Conservation (phyloP, 1,140 invertebrate genomes). For the Musca domestica region DNA sequence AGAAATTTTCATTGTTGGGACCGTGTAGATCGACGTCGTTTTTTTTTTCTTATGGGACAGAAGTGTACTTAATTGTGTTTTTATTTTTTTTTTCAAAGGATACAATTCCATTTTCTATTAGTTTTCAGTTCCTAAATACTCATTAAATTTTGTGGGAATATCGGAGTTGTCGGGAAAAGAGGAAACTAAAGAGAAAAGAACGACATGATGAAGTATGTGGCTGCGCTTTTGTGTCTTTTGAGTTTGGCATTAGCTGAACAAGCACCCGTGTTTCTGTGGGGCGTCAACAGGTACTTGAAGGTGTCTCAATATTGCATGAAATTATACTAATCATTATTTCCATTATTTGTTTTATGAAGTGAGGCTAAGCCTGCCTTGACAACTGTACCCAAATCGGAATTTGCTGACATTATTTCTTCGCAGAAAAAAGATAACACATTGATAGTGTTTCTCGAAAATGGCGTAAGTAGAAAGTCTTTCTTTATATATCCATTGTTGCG, state of each 20-base stretch:
- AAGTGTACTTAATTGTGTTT: no score
- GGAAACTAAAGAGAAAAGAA: conserved; percentile 6
- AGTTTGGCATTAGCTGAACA: conserved; percentile 46
- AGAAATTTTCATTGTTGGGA: no score
- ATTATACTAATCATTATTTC: no score
- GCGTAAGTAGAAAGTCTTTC: conserved; percentile 44
- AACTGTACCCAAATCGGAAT: conserved; percentile 40
- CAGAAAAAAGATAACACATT: conserved; percentile 45
- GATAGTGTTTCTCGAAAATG: conserved; percentile 48
- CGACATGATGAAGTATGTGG: conserved; percentile 39
- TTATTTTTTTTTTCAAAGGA: no score
- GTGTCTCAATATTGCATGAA: background rate
- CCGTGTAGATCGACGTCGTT: no score
- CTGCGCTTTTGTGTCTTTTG: conserved; percentile 45
- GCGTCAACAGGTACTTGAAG: conserved; percentile 50
- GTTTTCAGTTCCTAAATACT: conserved; percentile 1
- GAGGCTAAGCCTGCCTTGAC: conserved; percentile 33
- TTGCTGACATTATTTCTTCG: conserved; percentile 33
- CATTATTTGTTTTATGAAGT: no score
- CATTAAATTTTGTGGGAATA: background rate
- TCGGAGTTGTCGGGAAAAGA: background rate
- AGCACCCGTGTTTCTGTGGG: conserved; percentile 48
- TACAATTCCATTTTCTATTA: background rate
- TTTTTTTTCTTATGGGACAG: no score
- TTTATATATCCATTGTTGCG: no score